These are phyloP conservation scores for Calyptomena viridis DNA, from an alignment of 2,113 vertebrate species.

Conservation along the genomic window DNA sequence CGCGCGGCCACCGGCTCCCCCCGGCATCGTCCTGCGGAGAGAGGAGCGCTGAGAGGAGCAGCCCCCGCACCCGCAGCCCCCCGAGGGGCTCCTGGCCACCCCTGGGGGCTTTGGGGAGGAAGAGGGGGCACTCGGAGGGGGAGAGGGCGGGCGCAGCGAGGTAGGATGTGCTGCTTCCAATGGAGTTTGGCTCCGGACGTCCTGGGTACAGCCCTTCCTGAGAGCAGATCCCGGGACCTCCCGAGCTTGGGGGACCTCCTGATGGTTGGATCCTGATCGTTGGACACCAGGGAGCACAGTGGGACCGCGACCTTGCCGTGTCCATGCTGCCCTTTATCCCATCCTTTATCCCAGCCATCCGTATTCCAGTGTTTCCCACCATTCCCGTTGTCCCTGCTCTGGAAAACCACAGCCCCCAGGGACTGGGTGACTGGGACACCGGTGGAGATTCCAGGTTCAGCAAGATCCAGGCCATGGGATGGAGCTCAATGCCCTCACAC, in stretches of 20 bases:
- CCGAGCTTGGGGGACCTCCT: background rate
- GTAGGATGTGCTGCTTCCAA: background rate
- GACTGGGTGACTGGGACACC: fast-evolving
- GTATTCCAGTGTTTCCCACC: fast-evolving
- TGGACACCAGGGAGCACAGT: fast-evolving
- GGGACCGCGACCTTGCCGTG: fast-evolving
- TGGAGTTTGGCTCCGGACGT: background rate
- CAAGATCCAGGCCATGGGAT: fast-evolving
- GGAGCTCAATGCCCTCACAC: background rate
- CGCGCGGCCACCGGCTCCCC: background rate
- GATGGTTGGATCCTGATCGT: fast-evolving
- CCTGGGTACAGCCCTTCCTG: constrained; percentile 19
- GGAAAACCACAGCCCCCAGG: fast-evolving
- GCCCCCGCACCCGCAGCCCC: background rate
- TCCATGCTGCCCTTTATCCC: fast-evolving
- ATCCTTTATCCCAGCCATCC: fast-evolving
- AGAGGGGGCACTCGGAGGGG: fast-evolving
- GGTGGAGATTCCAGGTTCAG: fast-evolving
- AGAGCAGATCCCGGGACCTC: background rate
- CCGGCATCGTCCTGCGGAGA: constrained; percentile 8
- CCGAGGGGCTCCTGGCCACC: fast-evolving
- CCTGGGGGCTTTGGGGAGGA: fast-evolving
- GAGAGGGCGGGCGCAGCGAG: fast-evolving
- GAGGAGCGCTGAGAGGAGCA: background rate
- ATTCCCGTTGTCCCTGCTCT: fast-evolving